Percentiles rank a stretch among this genome's conserved stretches.
Conservation (phyloP, 2,113 vertebrate species). For the Colaptes auratus region DNA sequence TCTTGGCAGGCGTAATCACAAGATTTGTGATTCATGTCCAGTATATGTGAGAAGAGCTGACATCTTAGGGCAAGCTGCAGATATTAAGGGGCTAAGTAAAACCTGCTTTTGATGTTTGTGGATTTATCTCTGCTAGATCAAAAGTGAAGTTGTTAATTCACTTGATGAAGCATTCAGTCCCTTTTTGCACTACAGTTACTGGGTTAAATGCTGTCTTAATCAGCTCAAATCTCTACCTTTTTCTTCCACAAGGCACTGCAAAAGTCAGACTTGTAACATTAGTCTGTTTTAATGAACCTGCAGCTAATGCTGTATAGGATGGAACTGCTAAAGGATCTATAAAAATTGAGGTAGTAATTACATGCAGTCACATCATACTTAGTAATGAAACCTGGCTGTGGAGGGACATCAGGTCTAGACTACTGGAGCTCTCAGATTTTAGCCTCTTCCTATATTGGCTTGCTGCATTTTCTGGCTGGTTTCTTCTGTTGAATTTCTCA, state of each 20-base stretch:
- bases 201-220: conserved; percentile 28
- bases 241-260: background rate
- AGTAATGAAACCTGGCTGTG: background rate
- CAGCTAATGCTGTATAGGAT: background rate
- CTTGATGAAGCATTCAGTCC: background rate
- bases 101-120: conserved; percentile 21
- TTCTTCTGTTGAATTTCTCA: background rate
- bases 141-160: conserved; percentile 46
- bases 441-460: background rate
- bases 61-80: conserved; percentile 11
- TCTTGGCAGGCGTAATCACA: conserved; percentile 35
- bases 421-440: background rate
- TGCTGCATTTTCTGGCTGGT: background rate
- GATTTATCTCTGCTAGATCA: conserved; percentile 9
- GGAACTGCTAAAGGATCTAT: background rate
- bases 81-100: conserved; percentile 36
- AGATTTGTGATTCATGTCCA: conserved; percentile 50
- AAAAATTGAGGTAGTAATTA: background rate
- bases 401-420: background rate
- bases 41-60: conserved; percentile 18
- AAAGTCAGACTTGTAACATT: background rate
- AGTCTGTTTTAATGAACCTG: background rate
- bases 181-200: background rate
- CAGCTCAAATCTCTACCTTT: background rate
- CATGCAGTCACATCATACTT: background rate